These are phyloP conservation scores for Zenarchopterus dispar DNA, from an alignment of 2,797 vertebrate species.

Conservation along the genomic window DNA sequence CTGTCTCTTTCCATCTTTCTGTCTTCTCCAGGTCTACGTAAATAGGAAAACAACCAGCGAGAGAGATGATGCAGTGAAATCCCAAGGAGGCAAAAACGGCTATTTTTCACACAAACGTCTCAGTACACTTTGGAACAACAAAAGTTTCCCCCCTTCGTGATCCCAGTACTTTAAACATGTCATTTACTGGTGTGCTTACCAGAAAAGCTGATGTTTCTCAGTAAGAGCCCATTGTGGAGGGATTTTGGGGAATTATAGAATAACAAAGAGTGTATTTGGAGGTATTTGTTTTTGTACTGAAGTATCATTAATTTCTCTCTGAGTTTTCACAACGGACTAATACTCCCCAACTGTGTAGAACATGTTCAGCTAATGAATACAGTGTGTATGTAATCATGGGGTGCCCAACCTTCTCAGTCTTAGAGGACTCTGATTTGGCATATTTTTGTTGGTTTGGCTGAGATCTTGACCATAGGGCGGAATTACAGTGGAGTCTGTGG, in stretches of 20 bases:
- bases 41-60: slow-evolving; percentile 63
- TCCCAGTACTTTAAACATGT: slow-evolving; percentile 65
- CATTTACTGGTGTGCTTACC: slow-evolving; percentile 62
- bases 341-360: slow-evolving; percentile 38
- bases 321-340: slow-evolving; percentile 30
- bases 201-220: slow-evolving; percentile 55
- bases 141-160: slow-evolving; percentile 53
- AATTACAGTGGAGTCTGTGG: slow-evolving; percentile 70
- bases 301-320: slow-evolving; percentile 52
- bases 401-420: slow-evolving; percentile 53
- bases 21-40: slow-evolving; percentile 83
- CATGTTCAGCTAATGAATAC: slow-evolving; percentile 55
- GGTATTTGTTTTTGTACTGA: slow-evolving; percentile 38
- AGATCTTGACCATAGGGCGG: slow-evolving; percentile 63
- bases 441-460: slow-evolving; percentile 71
- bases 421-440: slow-evolving; percentile 61
- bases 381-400: slow-evolving; percentile 54
- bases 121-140: slow-evolving; percentile 29
- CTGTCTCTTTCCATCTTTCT: slow-evolving; percentile 44
- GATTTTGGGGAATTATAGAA: slow-evolving; percentile 43
- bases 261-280: slow-evolving; percentile 52
- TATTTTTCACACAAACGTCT: slow-evolving; percentile 62
- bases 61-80: slow-evolving; percentile 62
- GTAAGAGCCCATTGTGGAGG: slow-evolving; percentile 52
- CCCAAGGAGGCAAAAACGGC: slow-evolving; percentile 57